A percentile compares a stretch with the other conserved stretches of the same genome.
phyloP scores from a whole-genome alignment of 2,888 invertebrate genomes.

The Dione juno region DNA sequence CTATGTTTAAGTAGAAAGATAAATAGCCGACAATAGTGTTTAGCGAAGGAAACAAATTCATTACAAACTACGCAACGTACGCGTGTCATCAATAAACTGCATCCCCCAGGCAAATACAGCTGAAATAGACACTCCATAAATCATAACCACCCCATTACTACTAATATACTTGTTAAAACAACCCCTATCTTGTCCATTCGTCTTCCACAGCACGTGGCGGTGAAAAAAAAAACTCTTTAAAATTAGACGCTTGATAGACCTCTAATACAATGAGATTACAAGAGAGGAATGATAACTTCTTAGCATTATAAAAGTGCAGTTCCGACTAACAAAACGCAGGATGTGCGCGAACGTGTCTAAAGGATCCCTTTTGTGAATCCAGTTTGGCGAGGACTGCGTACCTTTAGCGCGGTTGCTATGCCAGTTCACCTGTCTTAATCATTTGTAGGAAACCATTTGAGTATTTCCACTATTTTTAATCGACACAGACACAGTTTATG shows the following conservation, averaged over 20 bases:
- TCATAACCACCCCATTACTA: slow-evolving; percentile 77
- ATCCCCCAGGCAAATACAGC: slow-evolving; percentile 72
- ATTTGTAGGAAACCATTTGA: slow-evolving; percentile 35
- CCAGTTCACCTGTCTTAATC: slow-evolving; percentile 65
- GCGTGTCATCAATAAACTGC: slow-evolving; percentile 79
- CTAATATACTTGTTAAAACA: slow-evolving; percentile 83
- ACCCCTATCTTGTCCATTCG: slow-evolving; percentile 78
- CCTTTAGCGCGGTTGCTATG: slow-evolving; percentile 63
- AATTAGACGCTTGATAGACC: slow-evolving; percentile 68
- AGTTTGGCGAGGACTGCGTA: slow-evolving; percentile 50
- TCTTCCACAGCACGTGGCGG: slow-evolving; percentile 66
- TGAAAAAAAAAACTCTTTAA: slow-evolving; percentile 70
- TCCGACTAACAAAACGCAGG: slow-evolving; percentile 67
- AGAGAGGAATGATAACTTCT: slow-evolving; percentile 74
- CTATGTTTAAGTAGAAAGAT: slow-evolving; percentile 44
- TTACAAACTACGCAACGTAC: slow-evolving; percentile 57
- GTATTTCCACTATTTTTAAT: slow-evolving; percentile 27
- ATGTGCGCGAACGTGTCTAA: slow-evolving; percentile 63
- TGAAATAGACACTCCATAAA: slow-evolving; percentile 80
- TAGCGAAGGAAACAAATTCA: slow-evolving; percentile 59
- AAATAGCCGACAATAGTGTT: slow-evolving; percentile 44
- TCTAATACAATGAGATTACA: slow-evolving; percentile 56
- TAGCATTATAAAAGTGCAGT: slow-evolving; percentile 76
- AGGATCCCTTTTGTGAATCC: slow-evolving; percentile 60
- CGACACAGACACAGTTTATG: slow-evolving; percentile 27